Percentiles rank a stretch among this genome's conserved stretches.
Conservation (phyloP, 1,140 invertebrate genomes). For the Camponotus floridanus region DNA sequence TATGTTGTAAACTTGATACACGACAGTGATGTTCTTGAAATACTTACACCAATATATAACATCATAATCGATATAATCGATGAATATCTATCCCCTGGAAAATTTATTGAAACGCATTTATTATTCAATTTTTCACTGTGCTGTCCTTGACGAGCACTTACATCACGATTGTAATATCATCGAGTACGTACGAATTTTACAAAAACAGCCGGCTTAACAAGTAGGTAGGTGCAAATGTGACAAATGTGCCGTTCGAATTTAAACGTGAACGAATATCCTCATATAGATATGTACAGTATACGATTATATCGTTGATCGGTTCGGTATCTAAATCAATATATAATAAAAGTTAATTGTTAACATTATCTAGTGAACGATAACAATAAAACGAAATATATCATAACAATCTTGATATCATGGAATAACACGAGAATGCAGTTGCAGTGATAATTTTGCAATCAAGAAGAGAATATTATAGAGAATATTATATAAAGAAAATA, state of each 20-base stretch:
- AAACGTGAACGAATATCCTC: slow-evolving; percentile 22
- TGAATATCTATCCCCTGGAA: not conserved
- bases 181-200: slow-evolving; percentile 40
- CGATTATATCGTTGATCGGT: slow-evolving; percentile 37
- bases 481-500: not conserved
- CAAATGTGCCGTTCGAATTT: slow-evolving; percentile 37
- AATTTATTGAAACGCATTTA: slow-evolving; percentile 70
- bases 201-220: slow-evolving; percentile 40
- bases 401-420: slow-evolving; percentile 21
- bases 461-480: no score
- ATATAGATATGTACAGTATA: slow-evolving; percentile 46
- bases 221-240: slow-evolving; percentile 62
- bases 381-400: slow-evolving; percentile 22
- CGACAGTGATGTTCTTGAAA: not conserved
- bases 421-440: not conserved
- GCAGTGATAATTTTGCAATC: slow-evolving; percentile 19
- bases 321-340: not conserved
- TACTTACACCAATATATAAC: not conserved
- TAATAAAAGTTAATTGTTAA: slow-evolving; percentile 34
- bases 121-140: slow-evolving; percentile 64
- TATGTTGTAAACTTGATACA: not conserved
- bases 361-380: slow-evolving; percentile 36
- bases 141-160: slow-evolving; percentile 37
- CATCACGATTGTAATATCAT: slow-evolving; percentile 59
- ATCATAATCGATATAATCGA: not conserved